Evolutionary conservation across 2,113 vertebrate genomes (phyloP).

Genomic region (Sorex araneus): DNA sequence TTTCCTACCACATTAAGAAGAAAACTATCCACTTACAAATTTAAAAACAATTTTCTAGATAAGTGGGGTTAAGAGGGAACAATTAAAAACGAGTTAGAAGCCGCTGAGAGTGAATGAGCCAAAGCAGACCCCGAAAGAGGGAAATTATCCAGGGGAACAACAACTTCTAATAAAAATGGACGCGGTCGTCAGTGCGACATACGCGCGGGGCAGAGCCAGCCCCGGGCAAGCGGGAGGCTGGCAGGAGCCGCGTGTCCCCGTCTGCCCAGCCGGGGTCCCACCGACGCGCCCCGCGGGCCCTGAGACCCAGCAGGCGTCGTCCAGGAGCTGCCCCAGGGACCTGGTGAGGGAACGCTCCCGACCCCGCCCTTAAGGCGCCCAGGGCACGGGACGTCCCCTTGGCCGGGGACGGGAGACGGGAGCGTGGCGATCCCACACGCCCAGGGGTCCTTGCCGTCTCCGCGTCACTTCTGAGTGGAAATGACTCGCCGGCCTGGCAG

Average conservation of each 20-base stretch:
- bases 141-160: background rate
- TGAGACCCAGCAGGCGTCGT: no score
- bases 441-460: background rate
- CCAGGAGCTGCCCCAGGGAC: no score
- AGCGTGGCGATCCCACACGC: background rate
- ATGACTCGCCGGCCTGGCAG: rapidly evolving
- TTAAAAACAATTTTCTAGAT: slow-evolving; percentile 10
- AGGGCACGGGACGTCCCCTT: no score
- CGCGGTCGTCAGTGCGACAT: no score
- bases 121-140: background rate
- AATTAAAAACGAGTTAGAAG: slow-evolving; percentile 13
- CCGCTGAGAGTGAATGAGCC: background rate
- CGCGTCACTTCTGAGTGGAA: no score
- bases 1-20: background rate
- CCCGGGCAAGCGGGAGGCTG: no score
- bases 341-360: no score
- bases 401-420: no score
- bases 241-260: no score
- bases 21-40: background rate
- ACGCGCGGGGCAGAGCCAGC: background rate
- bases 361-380: no score
- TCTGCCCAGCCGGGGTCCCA: no score
- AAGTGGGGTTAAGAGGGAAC: slow-evolving; percentile 39
- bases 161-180: background rate
- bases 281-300: no score